Evolutionary conservation across 2,113 vertebrate genomes (phyloP), one percentile per base, ranked within the genome.

Genomic region (Arothron firmamentum): DNA sequence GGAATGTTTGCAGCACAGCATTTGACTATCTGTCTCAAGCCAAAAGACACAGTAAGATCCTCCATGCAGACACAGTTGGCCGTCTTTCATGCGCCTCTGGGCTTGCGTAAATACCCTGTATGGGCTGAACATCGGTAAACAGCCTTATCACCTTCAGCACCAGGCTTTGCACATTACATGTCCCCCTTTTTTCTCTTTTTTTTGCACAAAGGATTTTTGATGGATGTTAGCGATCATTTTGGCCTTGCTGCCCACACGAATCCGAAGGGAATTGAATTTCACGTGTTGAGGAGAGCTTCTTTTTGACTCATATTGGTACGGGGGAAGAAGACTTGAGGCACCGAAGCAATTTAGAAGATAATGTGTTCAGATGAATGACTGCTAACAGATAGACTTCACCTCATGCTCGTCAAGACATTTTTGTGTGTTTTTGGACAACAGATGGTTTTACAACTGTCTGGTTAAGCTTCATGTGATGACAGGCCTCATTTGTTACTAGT

Each of bases 131-230:
- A 70, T 43, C 23, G 51, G 73, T 81, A 85, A 88, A 90, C 66
- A 80, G 70, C 74, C 69, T 84, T 87, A 84, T 87, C 84, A 81
- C 73, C 63, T 75, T 72, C 59, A 60, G 73, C 64, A 78, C 72
- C 55, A 70, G 62, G 66, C 34, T 79, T 79, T 67, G 48, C 70
- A 74, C 56, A 41, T 61, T 77, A 62, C 54, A 51, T 58, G 62
- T 48, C 17, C 61, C 38, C 54, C 20, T 55, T 9, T 46, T 61
- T 57, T 58, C 62, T 56, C n/a, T 49, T 38, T 60, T 47, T 66
- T 58, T 50, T 34, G 34, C 50, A 61, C 52, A 72, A 46, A 75
- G 57, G 70, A 65, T 76, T 70, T 72, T 51, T 56, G 55, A 68
- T 58, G 59, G 34, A 38, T 38, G 34, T 38, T 38, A 63, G 67